These are phyloP conservation scores for Nasonia vitripennis DNA, from an alignment of 1,140 invertebrate genomes.

Conservation along the genomic window DNA sequence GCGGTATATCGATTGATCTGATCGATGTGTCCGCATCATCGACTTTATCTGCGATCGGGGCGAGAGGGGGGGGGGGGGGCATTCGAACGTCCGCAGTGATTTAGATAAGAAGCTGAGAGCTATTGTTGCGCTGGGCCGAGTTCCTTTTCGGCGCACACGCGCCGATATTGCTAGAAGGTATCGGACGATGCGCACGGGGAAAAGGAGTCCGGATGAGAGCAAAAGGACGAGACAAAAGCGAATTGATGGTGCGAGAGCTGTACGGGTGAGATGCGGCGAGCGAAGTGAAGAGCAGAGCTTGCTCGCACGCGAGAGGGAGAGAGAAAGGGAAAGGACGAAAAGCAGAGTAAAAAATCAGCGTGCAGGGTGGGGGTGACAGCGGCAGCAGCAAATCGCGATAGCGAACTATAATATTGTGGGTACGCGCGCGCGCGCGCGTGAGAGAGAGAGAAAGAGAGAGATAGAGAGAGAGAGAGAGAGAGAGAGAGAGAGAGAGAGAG, in stretches of 20 bases:
- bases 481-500: too few species aligned
- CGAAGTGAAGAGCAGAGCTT: slow-evolving; percentile 40
- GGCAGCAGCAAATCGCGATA: slow-evolving; percentile 68
- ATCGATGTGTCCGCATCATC: background rate
- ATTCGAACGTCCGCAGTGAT: background rate
- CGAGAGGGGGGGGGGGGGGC: too few species aligned
- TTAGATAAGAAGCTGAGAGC: background rate
- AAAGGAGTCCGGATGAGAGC: slow-evolving; percentile 12
- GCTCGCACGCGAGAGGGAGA: slow-evolving; percentile 13
- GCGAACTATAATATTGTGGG: slow-evolving; percentile 72
- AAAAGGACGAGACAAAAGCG: slow-evolving; percentile 48
- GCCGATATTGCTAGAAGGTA: background rate
- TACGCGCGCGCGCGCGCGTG: too few species aligned
- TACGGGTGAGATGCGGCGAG: slow-evolving; percentile 38
- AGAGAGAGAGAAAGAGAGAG: too few species aligned
- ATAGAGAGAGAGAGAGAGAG: too few species aligned
- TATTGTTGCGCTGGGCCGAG: background rate
- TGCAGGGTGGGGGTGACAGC: slow-evolving; percentile 46
- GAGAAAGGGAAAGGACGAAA: slow-evolving; percentile 27
- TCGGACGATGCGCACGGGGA: background rate
- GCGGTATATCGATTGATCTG: background rate
- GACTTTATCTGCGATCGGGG: background rate
- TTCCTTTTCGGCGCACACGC: background rate
- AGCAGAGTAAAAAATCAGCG: slow-evolving; percentile 43
- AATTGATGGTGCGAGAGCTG: slow-evolving; percentile 40